Base-by-base conservation (phyloP, 2,888 invertebrate genomes). In the Sesia apiformis region DNA sequence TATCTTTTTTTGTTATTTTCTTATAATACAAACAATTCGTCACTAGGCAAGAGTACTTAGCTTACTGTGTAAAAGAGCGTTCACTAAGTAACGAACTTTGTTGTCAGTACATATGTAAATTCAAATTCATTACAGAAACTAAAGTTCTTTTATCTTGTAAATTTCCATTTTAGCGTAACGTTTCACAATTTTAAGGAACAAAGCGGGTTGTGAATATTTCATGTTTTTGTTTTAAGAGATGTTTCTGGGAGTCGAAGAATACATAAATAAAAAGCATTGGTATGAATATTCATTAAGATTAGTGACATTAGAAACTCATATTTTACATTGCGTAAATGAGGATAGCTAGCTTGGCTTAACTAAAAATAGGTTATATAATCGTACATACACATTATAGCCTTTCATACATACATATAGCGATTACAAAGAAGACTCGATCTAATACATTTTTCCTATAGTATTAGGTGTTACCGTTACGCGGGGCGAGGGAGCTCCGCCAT, bases 151-250 rank as follows among this genome's bases (percentile, higher is more conserved):
- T 82, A 77, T 83, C 66, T 80, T 79, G 80, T 78, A 79, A 86
- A 84, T 81, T 64, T 66, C 66, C 66, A 72, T 78, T 69, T 77
- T 79, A 71, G 67, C 71, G 76, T 71, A 66, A 72, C 72, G 80
- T 84, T 84, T 82, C 77, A 80, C 74, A 75, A 78, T 74, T 70
- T 66, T 57, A 55, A 46, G 59, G 66, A 63, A 84, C 83, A 85
- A 84, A 78, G 72, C 63, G 60, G 56, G 78, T 74, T 70, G 73
- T 83, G 79, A 83, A 85, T 87, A 84, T 84, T 83, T 81, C 69
- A 81, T 81, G 72, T 65, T 78, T 74, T 70, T 73, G 74, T 69
- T 67, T 63, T 71, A 72, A 70, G 68, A 69, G 72, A 70, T 70
- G 72, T 77, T 64, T 72, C 65, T 72, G 63, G 67, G 67, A 69